Conservation (phyloP, 2,113 vertebrate species). For the Corythornis madagascariensis region DNA sequence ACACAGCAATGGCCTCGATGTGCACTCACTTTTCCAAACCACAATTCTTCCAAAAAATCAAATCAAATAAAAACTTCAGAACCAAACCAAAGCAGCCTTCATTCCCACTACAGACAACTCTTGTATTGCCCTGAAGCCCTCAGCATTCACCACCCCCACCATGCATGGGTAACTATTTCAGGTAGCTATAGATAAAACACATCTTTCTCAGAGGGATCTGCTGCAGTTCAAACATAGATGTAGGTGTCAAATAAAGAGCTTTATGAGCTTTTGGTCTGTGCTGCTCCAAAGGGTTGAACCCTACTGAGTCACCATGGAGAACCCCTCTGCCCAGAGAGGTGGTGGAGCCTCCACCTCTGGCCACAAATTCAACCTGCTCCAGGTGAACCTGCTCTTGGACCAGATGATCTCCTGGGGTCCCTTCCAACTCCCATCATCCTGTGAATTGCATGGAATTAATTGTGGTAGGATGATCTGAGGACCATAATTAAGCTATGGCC, state of each 20-base stretch:
- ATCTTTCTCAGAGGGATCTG: background rate
- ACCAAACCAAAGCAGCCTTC: background rate
- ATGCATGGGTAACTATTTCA: conserved; percentile 15
- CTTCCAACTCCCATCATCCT: too few species aligned
- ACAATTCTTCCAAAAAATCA: background rate
- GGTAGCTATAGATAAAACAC: background rate
- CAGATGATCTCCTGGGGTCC: too few species aligned
- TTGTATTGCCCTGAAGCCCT: background rate
- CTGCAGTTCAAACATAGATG: background rate
- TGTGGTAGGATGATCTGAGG: too few species aligned
- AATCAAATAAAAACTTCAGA: background rate
- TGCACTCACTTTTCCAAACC: conserved; percentile 9
- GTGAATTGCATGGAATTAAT: too few species aligned
- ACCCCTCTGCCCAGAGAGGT: background rate
- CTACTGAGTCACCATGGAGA: background rate
- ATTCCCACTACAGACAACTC: background rate
- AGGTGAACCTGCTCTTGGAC: too few species aligned
- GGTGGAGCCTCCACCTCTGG: too few species aligned
- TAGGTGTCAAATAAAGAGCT: background rate
- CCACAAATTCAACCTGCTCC: too few species aligned
- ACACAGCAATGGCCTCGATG: background rate
- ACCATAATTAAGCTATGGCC: too few species aligned
- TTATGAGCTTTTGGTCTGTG: background rate
- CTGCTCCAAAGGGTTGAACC: background rate
- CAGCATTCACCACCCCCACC: background rate